Base-by-base conservation (phyloP, 2,113 vertebrate genomes). In the Enhydra lutris region DNA sequence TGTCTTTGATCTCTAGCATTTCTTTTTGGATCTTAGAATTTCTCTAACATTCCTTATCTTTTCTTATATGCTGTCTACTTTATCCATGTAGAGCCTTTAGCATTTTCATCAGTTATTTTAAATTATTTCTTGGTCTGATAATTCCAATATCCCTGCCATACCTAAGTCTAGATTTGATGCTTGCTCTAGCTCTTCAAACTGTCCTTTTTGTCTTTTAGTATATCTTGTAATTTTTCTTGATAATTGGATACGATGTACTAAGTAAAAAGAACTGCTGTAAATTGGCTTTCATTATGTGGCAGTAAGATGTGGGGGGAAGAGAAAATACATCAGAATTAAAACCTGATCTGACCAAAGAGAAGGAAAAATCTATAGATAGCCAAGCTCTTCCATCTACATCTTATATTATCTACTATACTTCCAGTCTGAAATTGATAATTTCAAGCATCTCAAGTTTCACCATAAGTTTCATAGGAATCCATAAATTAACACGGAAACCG, bases 371-470 rank as follows among this genome's bases (percentile, higher is more conserved):
- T 89, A 59, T 6, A 84, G 11, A 42, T 34, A 20, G n/a, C 69
- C 92, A 71, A 94, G 23, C 23, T 95, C 73, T 79, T 78, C n/a
- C 5, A 84, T 34, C 20, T 86, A 47, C 6, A 55, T 18, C 57
- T 92, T 65, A 78, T 42, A 89, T 73, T 76, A 82, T 67, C 94
- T 61, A 71, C 94, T 52, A 71, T 52, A 94, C 4, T 80, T 24
- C 57, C 52, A 89, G 50, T 63, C 57, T 89, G 29, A 97, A 95
- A 97, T 36, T 45, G 69, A 91, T 36, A 61, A 92, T 86, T 86
- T 89, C 1, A 78, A 67, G 74, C 59, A 80, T 55, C 59, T 95
- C 23, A 74, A 79, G 26, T 93, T 94, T 96, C 39, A 93, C 14
- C 45, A 0, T 36, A 89, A 92, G 42, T 83, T 95, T 95, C 55